Base-by-base conservation (phyloP, 2,888 invertebrate genomes). In the Merodon equestris region DNA sequence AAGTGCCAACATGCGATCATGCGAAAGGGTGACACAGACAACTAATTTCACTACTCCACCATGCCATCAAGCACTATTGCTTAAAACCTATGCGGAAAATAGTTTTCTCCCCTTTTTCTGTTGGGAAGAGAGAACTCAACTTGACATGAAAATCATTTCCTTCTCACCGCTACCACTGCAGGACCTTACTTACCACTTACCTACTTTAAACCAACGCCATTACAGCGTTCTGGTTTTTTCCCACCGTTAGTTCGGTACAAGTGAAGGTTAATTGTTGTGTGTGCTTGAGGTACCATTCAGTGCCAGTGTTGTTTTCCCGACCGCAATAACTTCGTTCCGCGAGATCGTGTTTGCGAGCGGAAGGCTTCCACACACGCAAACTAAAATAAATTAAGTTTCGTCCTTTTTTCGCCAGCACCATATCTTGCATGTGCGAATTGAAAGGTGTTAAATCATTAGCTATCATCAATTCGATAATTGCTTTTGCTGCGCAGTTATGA, bases 1-100 rank as follows among this genome's bases (percentile, higher is more conserved):
- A 57, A 71, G 61, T 67, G 54, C 38, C 38, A 61, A 76, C 76
- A 71, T 71, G 76, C 76, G 64, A 75, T 60, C 70, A 48, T 66
- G 58, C 63, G 58, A 71, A 67, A 51, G 44, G 34, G 56, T 76
- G 64, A 60, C 66, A 66, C 71, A 51, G 13, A 4, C 45, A 36
- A 9, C 51, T 18, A 19, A 1, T 36, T 13, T 27, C 56, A 61
- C 40, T 7, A 27, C 2, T 27, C 15, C 45, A 15, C 18, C 18
- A 36, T 40, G 13, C 9, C n/a, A 5, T 13, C 34, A 14, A 17
- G 10, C 9, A 44, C 58, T 48, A n/a, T n/a, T n/a, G n/a, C n/a
- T n/a, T n/a, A n/a, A n/a, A 19, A 36, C 36, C 36, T 9, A n/a
- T 27, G 40, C 48, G 36, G 51, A 61, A 7, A 56, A 60, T 27